Conservation (phyloP, 92 coral and sea anemone genomes). For the Umimayanthus chanpuru region DNA sequence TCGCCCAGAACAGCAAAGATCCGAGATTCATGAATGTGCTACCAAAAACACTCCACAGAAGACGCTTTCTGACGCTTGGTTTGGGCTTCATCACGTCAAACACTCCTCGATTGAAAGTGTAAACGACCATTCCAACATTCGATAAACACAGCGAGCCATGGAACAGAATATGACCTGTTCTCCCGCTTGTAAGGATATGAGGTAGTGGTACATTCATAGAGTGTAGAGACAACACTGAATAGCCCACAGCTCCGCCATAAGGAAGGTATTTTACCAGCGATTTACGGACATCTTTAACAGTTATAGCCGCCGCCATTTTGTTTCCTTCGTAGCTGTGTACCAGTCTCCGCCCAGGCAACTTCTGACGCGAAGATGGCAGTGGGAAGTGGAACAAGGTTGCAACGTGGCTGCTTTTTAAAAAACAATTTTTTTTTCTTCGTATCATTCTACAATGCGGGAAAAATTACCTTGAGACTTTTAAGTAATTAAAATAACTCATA, state of each 20-base stretch:
- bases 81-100: slow-evolving; percentile 61
- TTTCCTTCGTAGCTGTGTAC: neutral
- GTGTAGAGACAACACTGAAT: slow-evolving; percentile 75
- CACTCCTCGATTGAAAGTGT: slow-evolving; percentile 76
- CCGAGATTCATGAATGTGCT: slow-evolving; percentile 87
- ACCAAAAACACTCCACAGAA: slow-evolving; percentile 89
- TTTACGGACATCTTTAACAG: slow-evolving; percentile 57
- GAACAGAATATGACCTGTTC: slow-evolving; percentile 67
- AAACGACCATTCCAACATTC: slow-evolving; percentile 76
- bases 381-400: no score
- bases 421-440: no score
- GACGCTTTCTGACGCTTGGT: slow-evolving; percentile 73
- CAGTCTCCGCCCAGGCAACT: neutral
- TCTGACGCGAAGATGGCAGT: no score
- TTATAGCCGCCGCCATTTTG: slow-evolving; percentile 61
- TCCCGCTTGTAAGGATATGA: slow-evolving; percentile 53
- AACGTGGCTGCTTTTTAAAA: no score
- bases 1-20: slow-evolving; percentile 93
- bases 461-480: no score
- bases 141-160: slow-evolving; percentile 81
- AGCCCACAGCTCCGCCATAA: slow-evolving; percentile 82
- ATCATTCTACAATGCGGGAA: no score
- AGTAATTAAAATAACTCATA: no score
- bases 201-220: slow-evolving; percentile 78
- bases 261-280: slow-evolving; percentile 77